Evolutionary conservation across 2,888 invertebrate species (phyloP).

Genomic region (Ophion ellenae): DNA sequence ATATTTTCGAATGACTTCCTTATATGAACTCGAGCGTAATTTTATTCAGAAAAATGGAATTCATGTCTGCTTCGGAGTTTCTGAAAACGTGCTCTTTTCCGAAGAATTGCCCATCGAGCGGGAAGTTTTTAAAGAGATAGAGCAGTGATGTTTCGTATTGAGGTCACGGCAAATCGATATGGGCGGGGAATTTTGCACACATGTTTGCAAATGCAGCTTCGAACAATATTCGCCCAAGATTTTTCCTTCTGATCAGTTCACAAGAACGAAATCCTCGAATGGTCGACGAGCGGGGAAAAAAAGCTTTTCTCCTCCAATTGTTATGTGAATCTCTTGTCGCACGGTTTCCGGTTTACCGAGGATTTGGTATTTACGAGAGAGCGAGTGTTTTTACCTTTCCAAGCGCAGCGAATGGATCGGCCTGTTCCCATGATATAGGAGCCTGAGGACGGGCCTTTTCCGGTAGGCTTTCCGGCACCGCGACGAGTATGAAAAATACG

Average conservation of each 20-base stretch:
- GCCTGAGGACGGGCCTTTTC: slow-evolving; percentile 92
- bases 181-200: slow-evolving; percentile 6
- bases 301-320: not conserved
- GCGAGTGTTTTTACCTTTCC: slow-evolving; percentile 83
- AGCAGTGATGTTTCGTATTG: slow-evolving; percentile 84
- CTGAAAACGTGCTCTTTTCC: not conserved
- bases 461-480: slow-evolving; percentile 98
- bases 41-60: not conserved
- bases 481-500: slow-evolving; percentile 98
- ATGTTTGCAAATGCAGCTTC: not conserved
- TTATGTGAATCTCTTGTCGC: no score
- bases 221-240: not conserved
- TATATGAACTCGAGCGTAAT: not conserved
- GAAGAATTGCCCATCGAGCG: slow-evolving; percentile 1
- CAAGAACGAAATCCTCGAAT: not conserved
- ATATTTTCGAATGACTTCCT: not conserved
- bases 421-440: slow-evolving; percentile 98
- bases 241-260: not conserved
- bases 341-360: no score
- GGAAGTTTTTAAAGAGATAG: not conserved
- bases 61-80: not conserved
- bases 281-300: not conserved
- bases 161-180: slow-evolving; percentile 65
- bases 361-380: no score
- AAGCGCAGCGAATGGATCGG: slow-evolving; percentile 94